These are phyloP conservation scores for Pemphredon lugubris DNA, from an alignment of 2,888 invertebrate species.

Conservation along the genomic window DNA sequence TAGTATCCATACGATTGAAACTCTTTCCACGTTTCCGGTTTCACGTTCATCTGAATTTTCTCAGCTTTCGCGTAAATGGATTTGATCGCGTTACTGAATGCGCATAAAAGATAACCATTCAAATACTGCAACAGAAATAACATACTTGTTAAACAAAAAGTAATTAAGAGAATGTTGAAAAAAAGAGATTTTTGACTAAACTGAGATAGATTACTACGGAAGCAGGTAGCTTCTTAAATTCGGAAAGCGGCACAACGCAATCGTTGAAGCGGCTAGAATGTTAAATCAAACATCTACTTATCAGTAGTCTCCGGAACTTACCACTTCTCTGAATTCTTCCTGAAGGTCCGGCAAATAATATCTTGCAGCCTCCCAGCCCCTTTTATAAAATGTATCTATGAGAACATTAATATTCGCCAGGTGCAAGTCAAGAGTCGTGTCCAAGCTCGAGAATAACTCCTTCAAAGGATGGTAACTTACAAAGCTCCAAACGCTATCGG, in stretches of 20 bases:
- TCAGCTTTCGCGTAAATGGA: conserved; percentile 15
- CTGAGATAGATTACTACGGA: no score
- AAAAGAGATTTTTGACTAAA: neutral
- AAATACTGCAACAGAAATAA: conserved; percentile 29
- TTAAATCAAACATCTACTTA: neutral
- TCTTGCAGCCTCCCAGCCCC: conserved; percentile 43
- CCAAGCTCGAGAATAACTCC: conserved; percentile 37
- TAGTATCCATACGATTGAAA: neutral
- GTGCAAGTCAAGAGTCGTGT: conserved; percentile 33
- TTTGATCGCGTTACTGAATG: conserved; percentile 13
- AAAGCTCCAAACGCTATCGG: conserved; percentile 10
- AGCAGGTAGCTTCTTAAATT: no score
- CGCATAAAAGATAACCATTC: conserved; percentile 30
- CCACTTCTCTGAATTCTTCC: conserved; percentile 38
- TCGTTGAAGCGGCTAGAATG: no score
- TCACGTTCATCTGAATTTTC: neutral
- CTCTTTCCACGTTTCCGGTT: neutral
- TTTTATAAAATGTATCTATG: conserved; percentile 26
- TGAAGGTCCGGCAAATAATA: conserved; percentile 22
- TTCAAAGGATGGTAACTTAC: conserved; percentile 34
- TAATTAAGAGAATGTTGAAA: neutral
- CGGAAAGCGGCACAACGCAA: no score
- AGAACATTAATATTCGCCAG: conserved; percentile 35
- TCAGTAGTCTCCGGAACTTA: neutral
- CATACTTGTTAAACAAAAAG: neutral